phyloP scores from a whole-genome alignment of 2,888 invertebrate genomes.

The Leucozona laternaria region DNA sequence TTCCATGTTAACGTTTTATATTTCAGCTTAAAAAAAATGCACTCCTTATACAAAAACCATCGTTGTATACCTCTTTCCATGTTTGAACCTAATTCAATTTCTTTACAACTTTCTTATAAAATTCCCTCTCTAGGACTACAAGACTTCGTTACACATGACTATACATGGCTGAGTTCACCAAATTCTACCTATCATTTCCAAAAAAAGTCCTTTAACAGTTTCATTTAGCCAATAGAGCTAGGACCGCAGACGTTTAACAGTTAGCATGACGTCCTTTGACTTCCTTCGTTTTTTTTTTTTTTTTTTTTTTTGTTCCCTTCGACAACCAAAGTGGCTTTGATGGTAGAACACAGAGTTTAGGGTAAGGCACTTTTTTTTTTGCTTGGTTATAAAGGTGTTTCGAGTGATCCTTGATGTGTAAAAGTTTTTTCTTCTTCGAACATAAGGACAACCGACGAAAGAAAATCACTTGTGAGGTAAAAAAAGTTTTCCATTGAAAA shows the following conservation, averaged over 20 bases:
- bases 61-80: conserved; percentile 34
- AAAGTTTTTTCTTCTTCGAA: conserved; percentile 40
- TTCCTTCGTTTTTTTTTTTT: conserved; percentile 6
- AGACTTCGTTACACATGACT: neutral
- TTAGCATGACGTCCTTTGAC: conserved; percentile 57
- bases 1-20: conserved; percentile 46
- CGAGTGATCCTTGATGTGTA: conserved; percentile 63
- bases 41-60: conserved; percentile 27
- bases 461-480: conserved; percentile 39
- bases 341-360: conserved; percentile 23
- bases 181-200: neutral
- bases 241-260: conserved; percentile 63
- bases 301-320: neutral
- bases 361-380: neutral
- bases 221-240: conserved; percentile 65
- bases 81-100: conserved; percentile 71
- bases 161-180: neutral
- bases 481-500: conserved; percentile 52
- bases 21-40: conserved; percentile 15
- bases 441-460: conserved; percentile 28
- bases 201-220: conserved; percentile 54
- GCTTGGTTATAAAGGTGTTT: conserved; percentile 53
- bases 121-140: conserved; percentile 26
- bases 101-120: conserved; percentile 69
- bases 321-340: conserved; percentile 35